Conservation (phyloP, 2,113 vertebrate genomes). For the Tragelaphus scriptus region DNA sequence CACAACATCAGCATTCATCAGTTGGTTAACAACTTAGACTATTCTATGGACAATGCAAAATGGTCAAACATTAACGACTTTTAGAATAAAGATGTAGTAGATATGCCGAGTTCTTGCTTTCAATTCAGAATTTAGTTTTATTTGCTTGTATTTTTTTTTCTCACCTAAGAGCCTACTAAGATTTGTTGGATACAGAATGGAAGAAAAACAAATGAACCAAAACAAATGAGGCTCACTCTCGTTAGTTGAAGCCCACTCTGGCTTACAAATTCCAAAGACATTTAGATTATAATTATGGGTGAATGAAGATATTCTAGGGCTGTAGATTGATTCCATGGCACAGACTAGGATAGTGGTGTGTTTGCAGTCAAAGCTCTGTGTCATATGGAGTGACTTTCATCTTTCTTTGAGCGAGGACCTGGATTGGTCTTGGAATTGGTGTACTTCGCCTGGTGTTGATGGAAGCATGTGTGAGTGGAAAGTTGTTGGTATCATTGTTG, state of each 20-base stretch:
- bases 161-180: neutral
- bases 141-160: neutral
- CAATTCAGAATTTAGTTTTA: neutral
- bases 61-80: neutral
- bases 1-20: neutral
- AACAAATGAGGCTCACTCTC: neutral
- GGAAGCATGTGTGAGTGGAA: neutral
- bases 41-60: neutral
- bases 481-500: neutral
- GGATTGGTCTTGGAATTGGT: neutral
- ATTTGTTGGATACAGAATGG: neutral
- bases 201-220: neutral
- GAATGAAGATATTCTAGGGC: neutral
- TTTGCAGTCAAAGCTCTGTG: neutral
- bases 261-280: neutral
- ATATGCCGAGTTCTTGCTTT: neutral
- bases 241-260: neutral
- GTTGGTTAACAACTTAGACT: neutral
- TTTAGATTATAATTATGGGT: neutral
- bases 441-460: neutral
- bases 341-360: neutral
- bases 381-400: neutral
- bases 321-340: neutral
- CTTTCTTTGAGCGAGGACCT: fast-evolving
- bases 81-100: neutral